Conservation (phyloP, 2,113 vertebrate genomes). For the Hippocampus abdominalis region DNA sequence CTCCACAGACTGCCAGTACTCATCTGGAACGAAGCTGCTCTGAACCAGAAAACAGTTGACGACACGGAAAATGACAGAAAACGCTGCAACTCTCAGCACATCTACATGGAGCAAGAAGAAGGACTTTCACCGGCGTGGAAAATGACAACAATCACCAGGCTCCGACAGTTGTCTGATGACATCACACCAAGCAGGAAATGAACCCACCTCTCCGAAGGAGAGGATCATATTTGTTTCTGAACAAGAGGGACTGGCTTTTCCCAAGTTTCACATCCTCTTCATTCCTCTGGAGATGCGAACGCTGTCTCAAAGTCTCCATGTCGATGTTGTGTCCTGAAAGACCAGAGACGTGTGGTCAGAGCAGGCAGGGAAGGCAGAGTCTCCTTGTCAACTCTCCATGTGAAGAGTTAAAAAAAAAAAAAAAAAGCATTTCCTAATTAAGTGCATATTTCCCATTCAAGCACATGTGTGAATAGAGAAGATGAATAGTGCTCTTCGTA, state of each 20-base stretch:
- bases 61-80: constrained; percentile 73
- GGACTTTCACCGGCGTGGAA: neutral
- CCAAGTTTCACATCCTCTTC: constrained; percentile 70
- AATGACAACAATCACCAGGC: neutral
- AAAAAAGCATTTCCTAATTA: neutral
- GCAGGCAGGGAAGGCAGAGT: too few species aligned
- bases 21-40: constrained; percentile 94
- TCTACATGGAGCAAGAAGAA: constrained; percentile 59
- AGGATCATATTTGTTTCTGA: constrained; percentile 48
- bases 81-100: constrained; percentile 63
- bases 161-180: neutral
- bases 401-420: neutral
- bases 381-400: neutral
- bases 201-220: constrained; percentile 37
- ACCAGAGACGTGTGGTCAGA: constrained; percentile 2
- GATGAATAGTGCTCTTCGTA: too few species aligned
- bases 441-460: too few species aligned
- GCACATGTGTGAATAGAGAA: too few species aligned
- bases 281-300: constrained; percentile 53
- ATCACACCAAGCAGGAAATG: neutral
- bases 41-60: constrained; percentile 88
- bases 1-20: constrained; percentile 96
- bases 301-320: constrained; percentile 69
- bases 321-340: neutral
- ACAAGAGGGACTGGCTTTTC: constrained; percentile 74